Percentiles rank a stretch among this genome's conserved stretches.
Evolutionary conservation across 2,113 vertebrate genomes (phyloP).

Genomic region (Xenopus tropicalis): UCB_Xtro_10.0 CM004443.2:77337501-77338000

Average conservation of each 20-base stretch:
- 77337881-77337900: too few species aligned
- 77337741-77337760: not conserved
- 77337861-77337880: too few species aligned
- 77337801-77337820: not conserved
- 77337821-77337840: not conserved
- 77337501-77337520: slow-evolving; percentile 22
- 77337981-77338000: too few species aligned
- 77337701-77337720: not conserved
- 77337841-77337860: not conserved
- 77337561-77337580: slow-evolving; percentile 10
- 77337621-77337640: slow-evolving; percentile 12
- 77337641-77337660: slow-evolving; percentile 26
- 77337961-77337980: too few species aligned
- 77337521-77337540: slow-evolving; percentile 24
- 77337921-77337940: too few species aligned
- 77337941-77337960: too few species aligned
- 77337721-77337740: slow-evolving; percentile 2
- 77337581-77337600: slow-evolving; percentile 15
- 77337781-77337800: not conserved
- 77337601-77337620: not conserved
- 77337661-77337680: not conserved
- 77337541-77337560: slow-evolving; percentile 29
- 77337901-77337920: too few species aligned
- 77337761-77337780: not conserved
- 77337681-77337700: not conserved